phyloP scores from a whole-genome alignment of 2,113 vertebrate genomes.

The Microcebus tavaratra region DNA sequence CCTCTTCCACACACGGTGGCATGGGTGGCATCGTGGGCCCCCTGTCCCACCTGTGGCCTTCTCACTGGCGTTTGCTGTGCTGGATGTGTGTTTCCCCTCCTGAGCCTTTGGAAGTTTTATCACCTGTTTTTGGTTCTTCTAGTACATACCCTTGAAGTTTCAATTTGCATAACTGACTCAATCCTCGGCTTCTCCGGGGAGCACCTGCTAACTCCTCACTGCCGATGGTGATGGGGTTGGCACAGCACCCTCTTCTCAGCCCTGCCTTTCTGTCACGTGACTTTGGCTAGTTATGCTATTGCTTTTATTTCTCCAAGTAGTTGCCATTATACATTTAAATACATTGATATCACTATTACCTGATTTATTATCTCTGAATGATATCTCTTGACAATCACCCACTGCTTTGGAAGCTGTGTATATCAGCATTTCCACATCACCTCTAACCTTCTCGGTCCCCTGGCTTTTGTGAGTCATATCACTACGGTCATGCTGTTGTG shows the following conservation, averaged over 20 bases:
- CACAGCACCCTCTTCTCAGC: neutral
- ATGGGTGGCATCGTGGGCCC: neutral
- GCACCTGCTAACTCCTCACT: neutral
- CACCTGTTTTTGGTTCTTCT: neutral
- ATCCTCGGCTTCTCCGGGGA: too few relatives aligned
- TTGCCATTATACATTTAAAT: neutral
- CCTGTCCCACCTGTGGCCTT: rapidly evolving
- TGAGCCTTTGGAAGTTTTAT: neutral
- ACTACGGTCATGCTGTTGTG: too few relatives aligned
- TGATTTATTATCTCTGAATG: neutral
- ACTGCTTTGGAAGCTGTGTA: neutral
- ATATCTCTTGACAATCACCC: neutral
- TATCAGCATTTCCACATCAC: rapidly evolving
- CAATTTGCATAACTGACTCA: neutral
- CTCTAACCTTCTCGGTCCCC: neutral
- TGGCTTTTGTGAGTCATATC: rapidly evolving
- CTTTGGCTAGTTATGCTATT: rapidly evolving
- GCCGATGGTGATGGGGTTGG: neutral
- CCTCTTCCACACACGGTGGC: neutral
- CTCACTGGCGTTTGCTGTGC: neutral
- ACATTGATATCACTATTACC: too few relatives aligned
- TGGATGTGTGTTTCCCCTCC: too few relatives aligned
- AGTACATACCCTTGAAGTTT: rapidly evolving
- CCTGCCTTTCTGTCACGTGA: neutral
- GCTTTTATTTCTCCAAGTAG: neutral